Evolutionary conservation across 2,888 invertebrate genomes (phyloP).

Genomic region (Drosophila paranaensis): DNA sequence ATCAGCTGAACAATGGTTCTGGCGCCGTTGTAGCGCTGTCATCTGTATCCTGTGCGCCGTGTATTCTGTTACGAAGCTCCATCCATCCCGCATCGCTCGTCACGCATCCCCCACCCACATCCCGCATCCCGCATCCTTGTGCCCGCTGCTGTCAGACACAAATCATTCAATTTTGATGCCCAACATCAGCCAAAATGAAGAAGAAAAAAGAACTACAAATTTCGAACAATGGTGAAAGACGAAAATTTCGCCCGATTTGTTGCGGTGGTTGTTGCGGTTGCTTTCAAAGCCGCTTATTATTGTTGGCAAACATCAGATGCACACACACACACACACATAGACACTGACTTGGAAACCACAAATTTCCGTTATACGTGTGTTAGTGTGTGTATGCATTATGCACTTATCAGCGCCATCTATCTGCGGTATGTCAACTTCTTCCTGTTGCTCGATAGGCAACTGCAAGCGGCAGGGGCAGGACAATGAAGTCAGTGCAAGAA

Average conservation of each 20-base stretch:
- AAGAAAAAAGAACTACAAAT: conserved; percentile 31
- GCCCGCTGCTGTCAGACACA: conserved; percentile 38
- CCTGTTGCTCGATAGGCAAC: conserved; percentile 55
- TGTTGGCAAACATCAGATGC: conserved; percentile 43
- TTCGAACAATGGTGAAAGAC: conserved; percentile 47
- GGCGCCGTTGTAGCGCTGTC: conserved; percentile 46
- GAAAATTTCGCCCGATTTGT: conserved; percentile 32
- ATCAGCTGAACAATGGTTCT: conserved; percentile 66
- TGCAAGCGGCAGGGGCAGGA: neutral
- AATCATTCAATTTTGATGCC: conserved; percentile 59
- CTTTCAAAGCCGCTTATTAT: conserved; percentile 57
- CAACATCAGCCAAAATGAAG: conserved; percentile 26
- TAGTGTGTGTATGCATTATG: conserved; percentile 61
- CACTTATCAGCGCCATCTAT: conserved; percentile 75
- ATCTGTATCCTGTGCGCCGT: conserved; percentile 40
- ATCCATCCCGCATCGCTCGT: conserved; percentile 9
- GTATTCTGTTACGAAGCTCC: conserved; percentile 7
- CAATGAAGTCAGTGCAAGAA: conserved; percentile 18
- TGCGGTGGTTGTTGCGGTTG: conserved; percentile 43
- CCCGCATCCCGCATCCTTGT: neutral
- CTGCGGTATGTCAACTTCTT: conserved; percentile 66
- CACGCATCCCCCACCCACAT: neutral
- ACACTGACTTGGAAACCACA: conserved; percentile 40
- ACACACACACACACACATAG: conserved; percentile 10
- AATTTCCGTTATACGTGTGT: conserved; percentile 60